Percentiles rank a stretch among this genome's conserved stretches.
phyloP scores from a whole-genome alignment of 1,140 invertebrate genomes.

The Sminthurides bifidus region DNA sequence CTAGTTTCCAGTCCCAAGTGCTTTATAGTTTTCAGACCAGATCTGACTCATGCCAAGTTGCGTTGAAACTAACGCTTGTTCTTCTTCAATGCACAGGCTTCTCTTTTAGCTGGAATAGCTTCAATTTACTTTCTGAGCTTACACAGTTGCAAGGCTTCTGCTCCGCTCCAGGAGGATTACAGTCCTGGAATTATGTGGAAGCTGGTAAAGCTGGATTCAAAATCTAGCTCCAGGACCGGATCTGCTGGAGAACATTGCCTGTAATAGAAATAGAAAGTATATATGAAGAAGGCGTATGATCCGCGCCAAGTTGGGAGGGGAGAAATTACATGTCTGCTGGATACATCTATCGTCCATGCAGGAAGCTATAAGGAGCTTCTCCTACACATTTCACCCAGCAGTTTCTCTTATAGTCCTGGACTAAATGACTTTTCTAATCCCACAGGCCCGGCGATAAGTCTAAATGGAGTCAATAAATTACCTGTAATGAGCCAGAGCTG shows the following conservation, averaged over 20 bases:
- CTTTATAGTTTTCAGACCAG: too few species aligned
- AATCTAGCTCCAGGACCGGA: too few species aligned
- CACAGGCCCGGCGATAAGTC: constrained; percentile 21
- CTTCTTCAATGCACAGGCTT: too few species aligned
- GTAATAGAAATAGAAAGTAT: not conserved
- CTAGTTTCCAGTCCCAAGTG: too few species aligned
- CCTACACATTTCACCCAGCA: not conserved
- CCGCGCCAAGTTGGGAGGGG: not conserved
- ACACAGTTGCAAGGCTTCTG: constrained; percentile 11
- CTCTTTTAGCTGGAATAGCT: not conserved
- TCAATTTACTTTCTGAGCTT: constrained; percentile 10
- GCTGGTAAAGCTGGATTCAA: too few species aligned
- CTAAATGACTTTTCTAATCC: constrained; percentile 23
- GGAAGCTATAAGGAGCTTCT: too few species aligned
- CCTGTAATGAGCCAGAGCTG: constrained; percentile 29
- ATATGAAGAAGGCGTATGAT: not conserved
- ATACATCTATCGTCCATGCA: not conserved
- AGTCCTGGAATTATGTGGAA: too few species aligned
- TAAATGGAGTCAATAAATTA: constrained; percentile 29
- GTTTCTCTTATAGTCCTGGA: too few species aligned
- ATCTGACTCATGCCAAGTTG: too few species aligned
- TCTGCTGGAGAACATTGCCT: too few species aligned
- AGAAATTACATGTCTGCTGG: not conserved
- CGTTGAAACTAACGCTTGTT: too few species aligned
- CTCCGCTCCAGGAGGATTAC: too few species aligned